Conservation (phyloP, 2,797 vertebrate species). For the Thamnophis elegans region DNA sequence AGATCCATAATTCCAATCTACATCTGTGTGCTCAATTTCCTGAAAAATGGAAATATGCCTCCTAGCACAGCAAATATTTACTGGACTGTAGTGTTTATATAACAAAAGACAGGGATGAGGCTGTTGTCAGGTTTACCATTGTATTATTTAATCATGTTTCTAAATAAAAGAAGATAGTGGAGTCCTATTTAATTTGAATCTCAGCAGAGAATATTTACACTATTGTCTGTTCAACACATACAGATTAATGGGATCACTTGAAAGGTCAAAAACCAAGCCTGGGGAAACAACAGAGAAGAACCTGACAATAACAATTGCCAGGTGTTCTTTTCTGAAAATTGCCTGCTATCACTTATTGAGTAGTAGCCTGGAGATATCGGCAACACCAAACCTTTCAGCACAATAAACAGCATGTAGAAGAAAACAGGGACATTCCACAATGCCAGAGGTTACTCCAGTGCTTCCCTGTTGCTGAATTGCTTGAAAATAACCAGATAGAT, state of each 20-base stretch:
- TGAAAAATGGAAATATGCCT: not conserved
- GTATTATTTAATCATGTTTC: conserved; percentile 34
- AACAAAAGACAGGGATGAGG: not conserved
- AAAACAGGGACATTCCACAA: conserved; percentile 31
- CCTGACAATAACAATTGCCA: conserved; percentile 51
- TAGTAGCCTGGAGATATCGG: conserved; percentile 42
- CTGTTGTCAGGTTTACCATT: conserved; percentile 35
- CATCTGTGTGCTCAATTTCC: not conserved
- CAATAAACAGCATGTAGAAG: conserved; percentile 33
- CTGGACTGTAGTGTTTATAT: not conserved
- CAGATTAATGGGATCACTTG: conserved; percentile 55
- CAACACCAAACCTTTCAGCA: conserved; percentile 45
- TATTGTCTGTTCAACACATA: conserved; percentile 24
- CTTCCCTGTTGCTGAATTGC: not conserved
- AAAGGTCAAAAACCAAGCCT: conserved; percentile 57
- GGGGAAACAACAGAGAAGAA: conserved; percentile 40
- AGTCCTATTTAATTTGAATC: conserved; percentile 52
- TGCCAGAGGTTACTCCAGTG: conserved; percentile 14
- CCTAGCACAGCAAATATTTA: not conserved
- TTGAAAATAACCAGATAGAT: not conserved
- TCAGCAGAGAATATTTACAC: conserved; percentile 42
- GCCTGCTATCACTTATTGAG: conserved; percentile 44
- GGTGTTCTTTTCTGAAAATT: conserved; percentile 39
- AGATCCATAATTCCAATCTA: not conserved
- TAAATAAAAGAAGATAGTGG: conserved; percentile 54